Evolutionary conservation across 2,888 invertebrate species (phyloP).

Genomic region (Tachina fera): DNA sequence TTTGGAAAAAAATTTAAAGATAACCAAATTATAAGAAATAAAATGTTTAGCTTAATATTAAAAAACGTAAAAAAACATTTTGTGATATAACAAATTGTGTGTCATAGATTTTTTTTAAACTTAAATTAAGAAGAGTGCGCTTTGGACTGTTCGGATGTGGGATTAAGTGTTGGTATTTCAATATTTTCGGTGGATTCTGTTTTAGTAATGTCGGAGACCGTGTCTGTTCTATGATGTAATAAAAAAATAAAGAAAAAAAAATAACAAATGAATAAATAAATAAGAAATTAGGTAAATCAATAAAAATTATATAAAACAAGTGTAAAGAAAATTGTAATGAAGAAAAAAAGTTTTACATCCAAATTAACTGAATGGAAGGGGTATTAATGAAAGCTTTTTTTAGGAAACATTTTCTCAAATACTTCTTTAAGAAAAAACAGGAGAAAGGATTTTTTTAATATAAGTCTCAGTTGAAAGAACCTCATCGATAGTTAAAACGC

Average conservation of each 20-base stretch:
- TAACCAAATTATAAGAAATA: constrained; percentile 23
- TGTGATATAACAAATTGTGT: constrained; percentile 13
- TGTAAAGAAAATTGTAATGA: too few relatives aligned
- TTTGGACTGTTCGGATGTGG: constrained; percentile 50
- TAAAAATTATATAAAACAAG: not conserved
- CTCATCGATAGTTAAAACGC: too few relatives aligned
- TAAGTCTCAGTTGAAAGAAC: too few relatives aligned
- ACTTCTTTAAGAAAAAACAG: too few relatives aligned
- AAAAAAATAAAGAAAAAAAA: constrained; percentile 70
- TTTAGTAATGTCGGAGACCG: constrained; percentile 73
- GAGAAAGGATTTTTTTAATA: too few relatives aligned
- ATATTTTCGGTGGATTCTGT: constrained; percentile 76
- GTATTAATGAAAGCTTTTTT: too few relatives aligned
- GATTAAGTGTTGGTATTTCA: constrained; percentile 75
- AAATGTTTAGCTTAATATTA: constrained; percentile 28
- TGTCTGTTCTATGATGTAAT: constrained; percentile 75
- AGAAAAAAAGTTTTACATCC: too few relatives aligned
- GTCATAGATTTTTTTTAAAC: constrained; percentile 14
- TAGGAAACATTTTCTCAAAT: too few relatives aligned
- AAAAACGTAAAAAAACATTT: constrained; percentile 25
- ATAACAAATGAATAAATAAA: constrained; percentile 49
- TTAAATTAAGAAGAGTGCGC: constrained; percentile 48
- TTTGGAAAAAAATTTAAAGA: constrained; percentile 31
- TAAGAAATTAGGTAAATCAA: constrained; percentile 20
- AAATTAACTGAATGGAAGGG: too few relatives aligned